Evolutionary conservation across 2,888 invertebrate genomes (phyloP), one percentile per base, ranked within the genome.

Genomic region (Torymus texanus): DNA sequence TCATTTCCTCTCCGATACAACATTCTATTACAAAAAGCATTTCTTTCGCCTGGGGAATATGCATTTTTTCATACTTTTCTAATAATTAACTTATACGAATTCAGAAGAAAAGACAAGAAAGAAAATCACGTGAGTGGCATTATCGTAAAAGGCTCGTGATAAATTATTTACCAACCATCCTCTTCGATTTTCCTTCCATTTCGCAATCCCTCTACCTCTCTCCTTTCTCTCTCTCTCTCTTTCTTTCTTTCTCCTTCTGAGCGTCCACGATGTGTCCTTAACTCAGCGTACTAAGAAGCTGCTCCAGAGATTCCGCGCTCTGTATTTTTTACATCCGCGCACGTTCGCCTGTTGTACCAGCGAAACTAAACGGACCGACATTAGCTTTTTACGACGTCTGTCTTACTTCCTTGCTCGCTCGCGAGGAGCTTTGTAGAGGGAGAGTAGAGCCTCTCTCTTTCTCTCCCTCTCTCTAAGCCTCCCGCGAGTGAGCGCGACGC

Each of bases 381-480:
- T 75, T 75, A 75, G 24, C 16, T 68, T 75, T 75, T 75, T 68
- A 75, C 56, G 75, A 75, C 24, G 67, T 14, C 18, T 51, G 3
- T 24, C 16, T 74, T 55, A 12, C 14, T 21, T 5, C 2, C 4
- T 24, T 41, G 56, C 63, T 13, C n/a, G 18, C 14, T 16, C 41
- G 50, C 41, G 18, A 68, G 18, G 70, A 50, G 51, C 70, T 70
- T 50, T 68, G 75, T 59, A 59, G 53, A 8, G 14, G 63, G 62
- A 53, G 56, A 56, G 50, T 13, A 56, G 41, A 41, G 41, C 8
- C 41, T 41, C 41, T 41, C 29, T 29, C 29, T n/a, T n/a, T 4
- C 29, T 29, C 29, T 29, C 29, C 5, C 29, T 29, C 56, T 70
- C 67, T 74, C 59, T 67, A 65, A 75, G 67, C 58, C 61, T 59